Base-by-base conservation (phyloP, 2,113 vertebrate genomes). In the Alexandromys fortis region DNA sequence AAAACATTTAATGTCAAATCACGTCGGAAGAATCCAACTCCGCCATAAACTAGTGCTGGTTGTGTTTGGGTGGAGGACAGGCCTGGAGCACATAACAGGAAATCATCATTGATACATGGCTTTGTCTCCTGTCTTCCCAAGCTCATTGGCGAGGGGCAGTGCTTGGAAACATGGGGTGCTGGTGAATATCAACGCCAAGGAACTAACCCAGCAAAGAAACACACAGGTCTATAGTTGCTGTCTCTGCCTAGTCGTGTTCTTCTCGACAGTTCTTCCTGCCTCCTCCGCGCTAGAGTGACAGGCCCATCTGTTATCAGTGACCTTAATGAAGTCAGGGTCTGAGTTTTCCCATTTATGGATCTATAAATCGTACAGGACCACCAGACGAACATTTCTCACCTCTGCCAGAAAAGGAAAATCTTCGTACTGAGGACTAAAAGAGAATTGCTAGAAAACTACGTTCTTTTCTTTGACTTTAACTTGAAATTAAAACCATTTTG, bases 331-430 rank as follows among this genome's bases (percentile, higher is more conserved):
- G 55, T 73, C 55, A 67, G 89, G 86, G 86, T 93, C 86, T 95
- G 47, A 94, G 45, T 87, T 93, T 96, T 94, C 96, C 86, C 68
- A 81, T 86, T 94, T 95, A 95, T 87, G 86, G 63, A 95, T 47
- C 91, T 76, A 76, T 89, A 96, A 93, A 93, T 89, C 82, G 73
- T 76, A 35, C 8, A 72, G 28, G 63, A 92, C 28, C 82, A 96
- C 38, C 67, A 58, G 61, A 49, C 45, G 52, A 95, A 58, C 42
- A 30, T 82, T 77, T 91, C 81, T 91, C 67, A 77, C 68, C 83
- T 91, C 58, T 91, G 45, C 3, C 19, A 49, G 61, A 92, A 75
- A 95, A 91, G 12, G 38, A 7, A 92, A 89, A 3, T 9, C 76
- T 86, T 86, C 14, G 10, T 21, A 47, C 79, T 75, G 17, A 68